These are phyloP conservation scores for Subacronicta megacephala DNA, from an alignment of 2,888 invertebrate species.

Conservation along the genomic window DNA sequence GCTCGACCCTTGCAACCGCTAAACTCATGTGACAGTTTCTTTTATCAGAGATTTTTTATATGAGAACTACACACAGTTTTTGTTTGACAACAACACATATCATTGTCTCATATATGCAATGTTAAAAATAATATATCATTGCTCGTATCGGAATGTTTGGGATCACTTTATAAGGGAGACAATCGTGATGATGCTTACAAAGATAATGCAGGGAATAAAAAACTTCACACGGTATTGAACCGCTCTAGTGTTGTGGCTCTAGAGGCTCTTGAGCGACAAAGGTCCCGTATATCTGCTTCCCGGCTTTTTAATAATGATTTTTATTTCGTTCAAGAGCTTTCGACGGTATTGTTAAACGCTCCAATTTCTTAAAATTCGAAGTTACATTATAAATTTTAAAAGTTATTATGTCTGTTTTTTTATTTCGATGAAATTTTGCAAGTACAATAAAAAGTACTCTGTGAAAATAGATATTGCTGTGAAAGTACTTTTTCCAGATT, in stretches of 20 bases:
- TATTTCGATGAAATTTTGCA: too few relatives aligned
- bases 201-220: conserved; percentile 30
- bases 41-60: too few relatives aligned
- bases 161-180: conserved; percentile 24
- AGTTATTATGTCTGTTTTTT: too few relatives aligned
- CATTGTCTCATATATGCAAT: too few relatives aligned
- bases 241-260: conserved; percentile 34
- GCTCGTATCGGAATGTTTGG: conserved; percentile 11
- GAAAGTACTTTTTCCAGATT: too few relatives aligned
- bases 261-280: conserved; percentile 47
- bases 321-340: conserved; percentile 2
- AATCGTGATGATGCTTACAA: conserved; percentile 39
- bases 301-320: conserved; percentile 15
- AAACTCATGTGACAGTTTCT: too few relatives aligned
- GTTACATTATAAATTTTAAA: neutral
- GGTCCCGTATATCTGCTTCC: conserved; percentile 54
- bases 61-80: too few relatives aligned
- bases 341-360: conserved; percentile 12
- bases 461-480: too few relatives aligned
- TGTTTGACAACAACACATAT: too few relatives aligned
- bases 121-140: too few relatives aligned
- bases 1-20: too few relatives aligned
- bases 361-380: conserved; percentile 25
- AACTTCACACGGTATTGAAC: conserved; percentile 46
- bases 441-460: too few relatives aligned